A percentile compares a stretch with the other conserved stretches of the same genome.
Conservation (phyloP, 2,888 invertebrate species). For the Netelia fuscicornis region DNA sequence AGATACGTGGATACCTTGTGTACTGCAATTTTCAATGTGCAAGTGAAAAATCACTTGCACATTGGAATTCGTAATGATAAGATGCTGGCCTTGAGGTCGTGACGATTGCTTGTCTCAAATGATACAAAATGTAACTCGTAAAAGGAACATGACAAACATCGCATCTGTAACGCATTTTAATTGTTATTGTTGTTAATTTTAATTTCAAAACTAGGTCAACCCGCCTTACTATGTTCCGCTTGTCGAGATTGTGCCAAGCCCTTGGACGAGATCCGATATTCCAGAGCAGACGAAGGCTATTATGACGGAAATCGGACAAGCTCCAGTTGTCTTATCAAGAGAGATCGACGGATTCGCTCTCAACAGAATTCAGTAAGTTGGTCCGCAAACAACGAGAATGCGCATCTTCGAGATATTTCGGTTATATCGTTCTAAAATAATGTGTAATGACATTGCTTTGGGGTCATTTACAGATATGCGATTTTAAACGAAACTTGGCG, state of each 20-base stretch:
- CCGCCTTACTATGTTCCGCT: conserved; percentile 98
- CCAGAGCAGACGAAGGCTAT: conserved; percentile 90
- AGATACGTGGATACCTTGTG: background rate
- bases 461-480: conserved; percentile 89
- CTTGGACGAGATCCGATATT: conserved; percentile 94
- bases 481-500: conserved; percentile 97
- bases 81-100: conserved; percentile 20
- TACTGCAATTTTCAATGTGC: background rate
- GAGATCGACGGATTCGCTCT: conserved; percentile 97
- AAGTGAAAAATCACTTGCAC: background rate
- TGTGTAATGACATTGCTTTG: background rate
- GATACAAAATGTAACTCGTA: conserved; percentile 7
- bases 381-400: background rate
- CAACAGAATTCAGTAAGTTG: conserved; percentile 94
- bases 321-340: conserved; percentile 93
- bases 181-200: background rate
- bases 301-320: conserved; percentile 96
- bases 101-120: background rate
- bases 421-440: background rate
- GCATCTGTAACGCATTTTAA: background rate
- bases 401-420: background rate
- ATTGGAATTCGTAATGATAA: conserved; percentile 22
- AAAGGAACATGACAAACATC: background rate
- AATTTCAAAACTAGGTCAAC: conserved; percentile 88
- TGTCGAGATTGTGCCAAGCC: conserved; percentile 97